Evolutionary conservation across 2,888 invertebrate species (phyloP), one percentile per base, ranked within the genome.

Genomic region (Cephus nigrinus): DNA sequence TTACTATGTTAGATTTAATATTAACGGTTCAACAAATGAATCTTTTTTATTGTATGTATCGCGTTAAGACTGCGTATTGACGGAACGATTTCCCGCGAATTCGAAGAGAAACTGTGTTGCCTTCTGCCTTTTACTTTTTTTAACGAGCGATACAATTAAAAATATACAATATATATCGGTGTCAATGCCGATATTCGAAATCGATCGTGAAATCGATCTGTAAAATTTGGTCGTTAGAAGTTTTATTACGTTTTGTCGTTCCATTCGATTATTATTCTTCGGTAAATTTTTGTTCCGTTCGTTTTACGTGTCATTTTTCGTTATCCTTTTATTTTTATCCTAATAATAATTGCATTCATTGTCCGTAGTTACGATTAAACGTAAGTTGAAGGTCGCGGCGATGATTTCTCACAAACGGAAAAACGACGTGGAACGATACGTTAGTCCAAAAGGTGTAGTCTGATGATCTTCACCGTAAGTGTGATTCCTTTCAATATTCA

Each of bases 351-450:
- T 78, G 36, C 75, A 78, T 79, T 78, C 75, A 75, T 80, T 81
- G 69, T 79, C 81, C 69, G 73, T 81, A 78, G 77, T 79, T 80
- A 77, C 77, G 77, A 78, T 76, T 80, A 80, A 77, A 75, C 69
- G 69, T 81, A 79, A 78, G 36, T 79, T 81, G 73, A 73, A 78
- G 55, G 23, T 40, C 76, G 55, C 74, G 23, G 73, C 68, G 30
- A 36, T 69, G n/a, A 68, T 74, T 73, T 69, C 75, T 69, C 75
- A 76, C 77, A 75, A 80, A 78, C 81, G 78, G 79, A 74, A 35
- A 36, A 76, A 74, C 34, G 33, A 74, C 32, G 30, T 71, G 30
- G 68, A 75, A 68, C 75, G 12, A 69, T n/a, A 34, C 34, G 23
- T 55, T 23, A 9, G 55, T 55, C 23, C 23, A 55, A 9, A 55